Percentiles rank a stretch among this genome's conserved stretches.
Evolutionary conservation across 2,797 vertebrate genomes (phyloP).

Genomic region (Amblyraja radiata): DNA sequence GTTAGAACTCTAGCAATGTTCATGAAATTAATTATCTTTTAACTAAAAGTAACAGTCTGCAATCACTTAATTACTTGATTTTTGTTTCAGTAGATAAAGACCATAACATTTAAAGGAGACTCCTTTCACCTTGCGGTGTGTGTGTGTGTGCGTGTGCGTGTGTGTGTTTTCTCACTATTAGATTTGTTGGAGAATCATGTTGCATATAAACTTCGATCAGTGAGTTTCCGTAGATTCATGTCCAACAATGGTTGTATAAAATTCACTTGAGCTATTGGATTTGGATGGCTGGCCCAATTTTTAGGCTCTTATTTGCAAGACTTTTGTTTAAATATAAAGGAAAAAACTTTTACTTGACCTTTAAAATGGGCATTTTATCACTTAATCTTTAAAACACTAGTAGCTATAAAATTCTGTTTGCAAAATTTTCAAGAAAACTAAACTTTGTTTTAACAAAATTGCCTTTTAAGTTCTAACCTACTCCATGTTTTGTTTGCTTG

Average conservation of each 20-base stretch:
- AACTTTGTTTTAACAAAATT: constrained; percentile 16
- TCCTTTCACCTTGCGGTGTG: neutral
- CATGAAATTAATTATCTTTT: neutral
- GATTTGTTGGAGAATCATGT: neutral
- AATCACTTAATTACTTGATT: neutral
- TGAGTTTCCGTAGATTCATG: neutral
- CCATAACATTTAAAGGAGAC: neutral
- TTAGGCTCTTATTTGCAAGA: neutral
- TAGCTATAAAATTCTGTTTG: constrained; percentile 17
- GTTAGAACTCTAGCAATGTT: neutral
- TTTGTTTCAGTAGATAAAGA: neutral
- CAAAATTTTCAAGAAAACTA: neutral
- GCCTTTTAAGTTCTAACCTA: constrained; percentile 30
- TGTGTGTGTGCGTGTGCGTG: neutral
- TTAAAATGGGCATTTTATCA: constrained; percentile 10
- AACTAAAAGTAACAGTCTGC: neutral
- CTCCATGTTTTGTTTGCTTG: constrained; percentile 28
- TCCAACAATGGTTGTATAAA: neutral
- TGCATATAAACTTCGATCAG: neutral
- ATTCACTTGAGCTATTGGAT: neutral
- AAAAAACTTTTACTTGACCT: constrained; percentile 31
- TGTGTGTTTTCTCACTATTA: neutral
- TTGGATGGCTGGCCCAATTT: neutral
- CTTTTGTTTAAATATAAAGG: neutral
- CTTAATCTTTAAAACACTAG: neutral